Conservation (phyloP, 2,113 vertebrate species). For the Rhineura floridana region DNA sequence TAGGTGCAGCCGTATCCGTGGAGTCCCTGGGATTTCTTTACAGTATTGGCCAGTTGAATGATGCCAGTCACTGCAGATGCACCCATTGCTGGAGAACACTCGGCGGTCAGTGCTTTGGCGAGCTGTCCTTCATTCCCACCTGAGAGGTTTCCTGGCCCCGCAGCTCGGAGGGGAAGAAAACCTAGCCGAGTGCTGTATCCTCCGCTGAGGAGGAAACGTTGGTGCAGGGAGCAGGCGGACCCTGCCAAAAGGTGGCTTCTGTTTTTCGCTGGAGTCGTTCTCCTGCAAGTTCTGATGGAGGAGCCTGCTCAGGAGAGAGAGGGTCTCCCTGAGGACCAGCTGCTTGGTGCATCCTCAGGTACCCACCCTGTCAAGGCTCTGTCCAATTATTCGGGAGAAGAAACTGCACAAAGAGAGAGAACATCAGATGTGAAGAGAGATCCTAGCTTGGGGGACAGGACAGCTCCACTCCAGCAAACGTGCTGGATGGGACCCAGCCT, state of each 20-base stretch:
- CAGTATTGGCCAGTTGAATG: background rate
- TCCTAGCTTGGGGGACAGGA: background rate
- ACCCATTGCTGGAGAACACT: background rate
- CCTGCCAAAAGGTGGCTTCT: conserved; percentile 31
- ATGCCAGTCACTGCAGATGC: background rate
- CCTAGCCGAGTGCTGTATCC: conserved; percentile 43
- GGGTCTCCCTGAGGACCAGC: background rate
- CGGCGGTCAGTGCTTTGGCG: background rate
- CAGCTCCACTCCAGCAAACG: too few species aligned
- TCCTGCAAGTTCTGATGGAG: conserved; percentile 45
- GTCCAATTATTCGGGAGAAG: background rate
- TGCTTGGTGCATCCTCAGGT: background rate
- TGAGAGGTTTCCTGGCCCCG: background rate
- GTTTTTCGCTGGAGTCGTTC: conserved; percentile 3
- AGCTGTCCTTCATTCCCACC: accelerated
- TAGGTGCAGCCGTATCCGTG: too few species aligned
- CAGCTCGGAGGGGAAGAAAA: conserved; percentile 5
- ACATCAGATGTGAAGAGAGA: background rate
- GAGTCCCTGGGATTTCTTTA: background rate
- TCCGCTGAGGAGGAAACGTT: background rate
- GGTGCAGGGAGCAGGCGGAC: conserved; percentile 12
- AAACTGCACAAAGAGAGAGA: background rate
- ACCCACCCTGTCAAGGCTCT: too few species aligned
- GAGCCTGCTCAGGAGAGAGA: background rate
- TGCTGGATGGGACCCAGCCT: background rate